Percentiles rank a stretch among this genome's conserved stretches.
Evolutionary conservation across 2,797 vertebrate species (phyloP).

Genomic region (Tachyglossus aculeatus): DNA sequence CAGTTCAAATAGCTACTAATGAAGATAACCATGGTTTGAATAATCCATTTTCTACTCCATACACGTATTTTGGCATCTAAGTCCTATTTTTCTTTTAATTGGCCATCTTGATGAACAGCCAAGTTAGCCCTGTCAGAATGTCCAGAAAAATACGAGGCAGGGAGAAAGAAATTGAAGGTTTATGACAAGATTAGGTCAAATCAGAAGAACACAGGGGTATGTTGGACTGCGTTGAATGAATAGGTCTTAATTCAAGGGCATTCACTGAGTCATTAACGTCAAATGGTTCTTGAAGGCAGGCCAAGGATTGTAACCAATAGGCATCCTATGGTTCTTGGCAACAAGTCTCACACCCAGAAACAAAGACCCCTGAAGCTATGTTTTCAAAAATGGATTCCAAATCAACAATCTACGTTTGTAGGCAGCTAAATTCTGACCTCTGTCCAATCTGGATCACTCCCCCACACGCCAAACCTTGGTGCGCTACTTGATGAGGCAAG

Average conservation of each 20-base stretch:
- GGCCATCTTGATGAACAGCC: background rate
- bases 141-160: background rate
- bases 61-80: too few relatives aligned
- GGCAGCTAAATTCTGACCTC: too few relatives aligned
- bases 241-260: background rate
- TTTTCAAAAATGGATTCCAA: background rate
- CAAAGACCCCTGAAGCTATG: background rate
- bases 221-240: background rate
- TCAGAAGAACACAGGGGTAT: background rate
- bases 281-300: background rate
- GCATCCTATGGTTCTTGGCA: background rate
- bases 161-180: background rate
- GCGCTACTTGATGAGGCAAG: too few relatives aligned
- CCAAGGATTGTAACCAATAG: background rate
- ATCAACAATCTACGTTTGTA: too few relatives aligned
- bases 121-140: background rate
- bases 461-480: too few relatives aligned
- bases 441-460: too few relatives aligned
- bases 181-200: too few relatives aligned
- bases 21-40: too few relatives aligned
- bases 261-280: background rate
- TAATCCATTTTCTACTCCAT: too few relatives aligned
- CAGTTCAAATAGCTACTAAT: too few relatives aligned
- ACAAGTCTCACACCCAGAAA: background rate
- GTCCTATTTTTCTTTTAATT: too few relatives aligned